phyloP scores from a whole-genome alignment of 2,888 invertebrate species.

The Pemphredon lugubris region DNA sequence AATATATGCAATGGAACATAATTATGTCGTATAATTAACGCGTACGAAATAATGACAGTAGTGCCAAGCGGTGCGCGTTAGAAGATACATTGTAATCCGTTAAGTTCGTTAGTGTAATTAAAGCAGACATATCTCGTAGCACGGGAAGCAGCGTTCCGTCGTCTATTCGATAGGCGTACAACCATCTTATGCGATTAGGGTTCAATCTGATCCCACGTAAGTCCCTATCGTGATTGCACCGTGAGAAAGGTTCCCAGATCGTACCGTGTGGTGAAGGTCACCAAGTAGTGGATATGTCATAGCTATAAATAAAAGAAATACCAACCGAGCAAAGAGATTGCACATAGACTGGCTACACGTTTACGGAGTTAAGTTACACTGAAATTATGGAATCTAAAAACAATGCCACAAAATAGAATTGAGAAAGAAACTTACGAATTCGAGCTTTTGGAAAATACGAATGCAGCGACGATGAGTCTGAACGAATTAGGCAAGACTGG shows the following conservation, averaged over 20 bases:
- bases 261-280: conserved; percentile 13
- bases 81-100: conserved; percentile 19
- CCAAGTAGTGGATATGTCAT: conserved; percentile 1
- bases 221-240: conserved; percentile 8
- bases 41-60: no score
- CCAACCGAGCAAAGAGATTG: not conserved
- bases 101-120: conserved; percentile 48
- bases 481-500: no score
- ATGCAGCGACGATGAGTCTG: no score
- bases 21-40: no score
- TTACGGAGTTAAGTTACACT: no score
- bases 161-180: not conserved
- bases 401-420: no score
- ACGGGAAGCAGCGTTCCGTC: not conserved
- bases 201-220: conserved; percentile 33
- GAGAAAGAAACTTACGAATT: no score
- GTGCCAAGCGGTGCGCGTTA: no score
- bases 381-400: no score
- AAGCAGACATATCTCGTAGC: not conserved
- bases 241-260: conserved; percentile 29
- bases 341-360: no score
- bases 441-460: no score
- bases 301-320: conserved; percentile 23
- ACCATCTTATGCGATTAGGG: conserved; percentile 27
- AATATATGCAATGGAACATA: no score